Base-by-base conservation (phyloP, 2,113 vertebrate genomes). In the Leptodactylus fuscus region DNA sequence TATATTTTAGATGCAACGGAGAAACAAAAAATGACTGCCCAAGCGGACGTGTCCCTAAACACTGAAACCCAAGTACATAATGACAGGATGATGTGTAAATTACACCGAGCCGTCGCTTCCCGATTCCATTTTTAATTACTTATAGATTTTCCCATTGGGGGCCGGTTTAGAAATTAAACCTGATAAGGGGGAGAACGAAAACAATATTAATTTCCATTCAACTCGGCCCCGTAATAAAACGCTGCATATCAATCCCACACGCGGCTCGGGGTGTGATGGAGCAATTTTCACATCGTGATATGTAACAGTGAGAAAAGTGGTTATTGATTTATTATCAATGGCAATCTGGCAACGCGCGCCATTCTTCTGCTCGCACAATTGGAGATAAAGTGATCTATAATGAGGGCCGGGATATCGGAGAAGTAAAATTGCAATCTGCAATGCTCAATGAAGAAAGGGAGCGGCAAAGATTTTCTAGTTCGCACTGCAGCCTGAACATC, bases 311-410 rank as follows among this genome's bases (percentile, higher is more conserved):
- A 60, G 24, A 44, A 55, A n/a, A n/a, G 77, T 80, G 55, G 27
- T 44, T 60, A 80, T 62, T 62, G 55, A 80, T 80, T 60, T 38
- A 80, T 80, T 62, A 24, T 80, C 22, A n/a, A n/a, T n/a, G n/a
- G n/a, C n/a, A n/a, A n/a, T n/a, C n/a, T n/a, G n/a, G n/a, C n/a
- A n/a, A n/a, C n/a, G n/a, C n/a, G n/a, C n/a, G n/a, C n/a, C n/a
- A n/a, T n/a, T n/a, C n/a, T 44, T 62, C 77, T 36, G 48, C 29
- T 4, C 48, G 15, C 9, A 32, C 24, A 34, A 20, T 49, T 22
- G 27, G 36, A 77, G 34, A 41, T 38, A 9, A 41, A 79, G 27
- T 29, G 13, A 41, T 41, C 1, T 44, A 20, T 76, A 76, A 76
- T 76, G 9, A 76, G 74, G 27, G 16, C 34, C 53, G 49, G 74